Conservation (phyloP, 2,113 vertebrate species). For the Sprattus sprattus region DNA sequence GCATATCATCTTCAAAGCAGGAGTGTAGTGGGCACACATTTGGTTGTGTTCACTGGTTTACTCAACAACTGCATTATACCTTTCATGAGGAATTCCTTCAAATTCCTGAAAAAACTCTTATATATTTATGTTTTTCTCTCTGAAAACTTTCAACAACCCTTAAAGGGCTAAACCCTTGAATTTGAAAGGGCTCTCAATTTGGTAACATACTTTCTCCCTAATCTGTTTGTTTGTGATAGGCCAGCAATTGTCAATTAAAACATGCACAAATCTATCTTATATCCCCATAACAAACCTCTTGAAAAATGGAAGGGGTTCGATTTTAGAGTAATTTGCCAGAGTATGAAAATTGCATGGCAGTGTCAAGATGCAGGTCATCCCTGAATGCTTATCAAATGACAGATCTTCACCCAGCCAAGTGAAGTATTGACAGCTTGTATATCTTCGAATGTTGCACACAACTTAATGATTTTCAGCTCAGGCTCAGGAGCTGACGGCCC, state of each 20-base stretch:
- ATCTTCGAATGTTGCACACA: constrained; percentile 13
- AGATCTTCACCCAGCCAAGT: not conserved
- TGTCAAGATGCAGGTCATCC: not conserved
- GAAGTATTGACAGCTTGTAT: constrained; percentile 1
- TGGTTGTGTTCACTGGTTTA: not conserved
- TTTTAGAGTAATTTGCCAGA: not conserved
- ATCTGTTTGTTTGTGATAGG: not conserved
- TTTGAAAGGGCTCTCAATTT: not conserved
- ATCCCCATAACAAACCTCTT: not conserved
- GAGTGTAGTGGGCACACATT: not conserved
- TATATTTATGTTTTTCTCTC: not conserved
- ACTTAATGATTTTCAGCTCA: constrained; percentile 13
- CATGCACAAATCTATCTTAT: not conserved
- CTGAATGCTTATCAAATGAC: not conserved
- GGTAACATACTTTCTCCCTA: not conserved
- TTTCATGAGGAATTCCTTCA: not conserved
- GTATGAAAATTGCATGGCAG: not conserved
- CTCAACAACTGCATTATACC: not conserved
- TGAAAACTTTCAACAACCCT: not conserved
- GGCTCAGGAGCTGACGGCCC: not conserved
- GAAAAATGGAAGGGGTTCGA: not conserved
- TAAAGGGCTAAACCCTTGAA: not conserved
- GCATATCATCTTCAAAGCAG: not conserved
- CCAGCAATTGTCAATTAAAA: not conserved
- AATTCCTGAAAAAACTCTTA: not conserved